Percentiles rank a stretch among this genome's conserved stretches.
Conservation (phyloP, 2,888 invertebrate species). For the Xanthia togata region DNA sequence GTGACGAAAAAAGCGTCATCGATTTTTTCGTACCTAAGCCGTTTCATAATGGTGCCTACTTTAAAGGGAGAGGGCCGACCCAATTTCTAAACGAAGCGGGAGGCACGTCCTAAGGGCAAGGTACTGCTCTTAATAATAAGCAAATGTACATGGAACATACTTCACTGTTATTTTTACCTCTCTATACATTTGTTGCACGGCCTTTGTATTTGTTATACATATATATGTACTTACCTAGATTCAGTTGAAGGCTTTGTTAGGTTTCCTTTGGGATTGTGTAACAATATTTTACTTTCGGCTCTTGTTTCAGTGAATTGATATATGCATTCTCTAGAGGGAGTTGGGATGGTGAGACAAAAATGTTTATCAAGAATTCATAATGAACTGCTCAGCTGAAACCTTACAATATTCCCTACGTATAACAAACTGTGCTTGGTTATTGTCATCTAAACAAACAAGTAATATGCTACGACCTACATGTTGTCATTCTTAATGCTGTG, state of each 20-base stretch:
- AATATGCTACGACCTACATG: not conserved
- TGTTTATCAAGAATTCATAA: constrained; percentile 6
- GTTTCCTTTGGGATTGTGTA: constrained; percentile 17
- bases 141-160: constrained; percentile 70
- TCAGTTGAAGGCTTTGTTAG: constrained; percentile 31
- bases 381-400: not conserved
- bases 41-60: constrained; percentile 76
- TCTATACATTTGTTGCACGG: constrained; percentile 18
- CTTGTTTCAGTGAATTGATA: constrained; percentile 16
- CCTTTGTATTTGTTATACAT: constrained; percentile 28
- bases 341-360: constrained; percentile 4
- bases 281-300: constrained; percentile 21
- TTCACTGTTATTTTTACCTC: constrained; percentile 56
- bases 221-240: constrained; percentile 25
- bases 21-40: constrained; percentile 77
- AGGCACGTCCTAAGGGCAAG: constrained; percentile 82
- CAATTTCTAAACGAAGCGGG: constrained; percentile 80
- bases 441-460: not conserved
- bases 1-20: constrained; percentile 70
- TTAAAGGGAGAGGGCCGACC: constrained; percentile 78
- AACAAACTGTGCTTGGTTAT: not conserved
- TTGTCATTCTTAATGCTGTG: not conserved
- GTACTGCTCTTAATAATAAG: constrained; percentile 76
- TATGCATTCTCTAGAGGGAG: constrained; percentile 9
- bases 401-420: not conserved